A percentile compares a stretch with the other conserved stretches of the same genome.
phyloP scores from a whole-genome alignment of 2,797 vertebrate genomes.

The Anabacerthia variegaticeps region DNA sequence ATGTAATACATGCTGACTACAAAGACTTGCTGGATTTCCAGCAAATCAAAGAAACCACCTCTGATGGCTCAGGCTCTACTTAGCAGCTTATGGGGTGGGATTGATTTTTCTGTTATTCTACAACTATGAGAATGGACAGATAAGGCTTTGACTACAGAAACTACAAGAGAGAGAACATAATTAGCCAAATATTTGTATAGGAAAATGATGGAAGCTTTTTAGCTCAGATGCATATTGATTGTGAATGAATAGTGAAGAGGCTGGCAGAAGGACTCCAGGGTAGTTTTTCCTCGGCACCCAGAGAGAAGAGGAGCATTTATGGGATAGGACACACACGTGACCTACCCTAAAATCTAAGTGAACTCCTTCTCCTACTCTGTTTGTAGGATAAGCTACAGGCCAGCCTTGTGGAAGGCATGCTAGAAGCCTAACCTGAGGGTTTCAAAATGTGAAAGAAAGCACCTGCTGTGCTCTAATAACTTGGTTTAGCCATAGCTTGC shows the following conservation, averaged over 20 bases:
- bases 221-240: neutral
- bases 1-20: neutral
- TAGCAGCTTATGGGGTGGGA: neutral
- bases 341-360: neutral
- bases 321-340: fast-evolving
- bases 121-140: neutral
- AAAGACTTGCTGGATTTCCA: neutral
- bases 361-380: neutral
- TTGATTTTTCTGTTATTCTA: neutral
- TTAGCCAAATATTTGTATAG: neutral
- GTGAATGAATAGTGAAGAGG: neutral
- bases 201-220: neutral
- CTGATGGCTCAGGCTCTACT: neutral
- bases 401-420: neutral
- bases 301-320: neutral
- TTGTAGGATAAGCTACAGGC: neutral
- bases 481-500: neutral
- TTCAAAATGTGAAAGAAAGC: neutral
- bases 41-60: neutral
- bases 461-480: neutral
- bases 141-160: neutral
- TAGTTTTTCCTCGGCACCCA: neutral
- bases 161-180: neutral
- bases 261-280: neutral
- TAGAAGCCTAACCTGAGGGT: neutral